Evolutionary conservation across 2,113 vertebrate species (phyloP).

Genomic region (Peromyscus maniculatus): DNA sequence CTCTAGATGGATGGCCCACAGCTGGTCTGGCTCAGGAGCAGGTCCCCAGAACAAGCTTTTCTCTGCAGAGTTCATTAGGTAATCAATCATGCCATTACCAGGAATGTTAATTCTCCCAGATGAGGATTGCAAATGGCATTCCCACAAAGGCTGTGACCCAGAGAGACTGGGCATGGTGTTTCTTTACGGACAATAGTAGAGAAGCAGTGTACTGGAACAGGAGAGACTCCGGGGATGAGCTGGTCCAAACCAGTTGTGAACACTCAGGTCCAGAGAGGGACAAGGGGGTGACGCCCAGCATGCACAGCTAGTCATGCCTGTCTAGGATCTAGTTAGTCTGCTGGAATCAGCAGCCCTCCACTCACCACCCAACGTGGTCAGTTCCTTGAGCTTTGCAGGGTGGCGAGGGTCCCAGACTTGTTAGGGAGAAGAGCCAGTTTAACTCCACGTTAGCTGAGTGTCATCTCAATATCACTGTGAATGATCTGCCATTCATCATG

Average conservation of each 20-base stretch:
- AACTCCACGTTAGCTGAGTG: not conserved
- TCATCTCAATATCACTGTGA: not conserved
- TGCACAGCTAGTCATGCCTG: not conserved
- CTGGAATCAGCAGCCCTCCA: not conserved
- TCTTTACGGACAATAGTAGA: not conserved
- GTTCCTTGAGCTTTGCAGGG: not conserved
- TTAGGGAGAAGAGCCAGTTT: not conserved
- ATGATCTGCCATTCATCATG: not conserved
- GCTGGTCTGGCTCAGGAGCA: not conserved
- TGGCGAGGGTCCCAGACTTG: not conserved
- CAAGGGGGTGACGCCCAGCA: rapidly evolving
- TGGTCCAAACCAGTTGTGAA: not conserved
- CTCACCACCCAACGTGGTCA: not conserved
- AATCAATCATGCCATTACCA: not conserved
- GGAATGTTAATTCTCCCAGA: not conserved
- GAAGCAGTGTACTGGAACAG: not conserved
- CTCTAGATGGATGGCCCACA: not conserved
- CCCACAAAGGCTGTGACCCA: not conserved
- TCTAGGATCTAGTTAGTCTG: too few species aligned
- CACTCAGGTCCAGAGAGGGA: not conserved
- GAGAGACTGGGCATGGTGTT: not conserved
- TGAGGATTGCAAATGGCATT: not conserved
- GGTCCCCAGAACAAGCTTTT: constrained; percentile 36
- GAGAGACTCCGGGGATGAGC: not conserved
- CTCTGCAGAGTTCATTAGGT: not conserved